phyloP scores from a whole-genome alignment of 1,140 invertebrate species.

The Lamellibrachia luymesi region DNA sequence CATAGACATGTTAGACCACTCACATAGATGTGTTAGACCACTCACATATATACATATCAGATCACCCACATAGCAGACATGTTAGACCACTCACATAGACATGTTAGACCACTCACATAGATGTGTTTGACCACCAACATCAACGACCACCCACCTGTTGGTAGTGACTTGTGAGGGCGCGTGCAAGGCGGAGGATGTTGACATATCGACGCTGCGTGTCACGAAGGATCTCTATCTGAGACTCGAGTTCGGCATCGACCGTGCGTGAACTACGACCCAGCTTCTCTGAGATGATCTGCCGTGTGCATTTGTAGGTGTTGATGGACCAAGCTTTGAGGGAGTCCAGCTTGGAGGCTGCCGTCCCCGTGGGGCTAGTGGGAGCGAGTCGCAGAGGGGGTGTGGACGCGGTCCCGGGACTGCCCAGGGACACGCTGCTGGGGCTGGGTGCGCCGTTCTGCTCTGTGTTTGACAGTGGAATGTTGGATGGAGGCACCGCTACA shows the following conservation, averaged over 20 bases:
- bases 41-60: neutral
- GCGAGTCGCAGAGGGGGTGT: neutral
- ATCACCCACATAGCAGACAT: neutral
- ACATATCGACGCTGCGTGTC: slow-evolving; percentile 91
- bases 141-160: slow-evolving; percentile 50
- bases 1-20: neutral
- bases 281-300: slow-evolving; percentile 91
- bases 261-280: slow-evolving; percentile 76
- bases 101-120: slow-evolving; percentile 55
- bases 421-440: slow-evolving; percentile 63
- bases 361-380: slow-evolving; percentile 24
- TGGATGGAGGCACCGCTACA: slow-evolving; percentile 53
- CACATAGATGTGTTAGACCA: slow-evolving; percentile 55
- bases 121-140: neutral
- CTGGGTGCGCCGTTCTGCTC: slow-evolving; percentile 66
- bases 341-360: slow-evolving; percentile 65
- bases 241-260: slow-evolving; percentile 85
- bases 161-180: slow-evolving; percentile 82
- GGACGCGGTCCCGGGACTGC: slow-evolving; percentile 15
- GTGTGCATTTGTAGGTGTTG: slow-evolving; percentile 95
- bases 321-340: slow-evolving; percentile 92
- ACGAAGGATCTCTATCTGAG: slow-evolving; percentile 84
- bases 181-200: slow-evolving; percentile 62
- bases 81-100: neutral
- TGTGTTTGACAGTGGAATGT: slow-evolving; percentile 55